A percentile compares a stretch with the other conserved stretches of the same genome.
Conservation (phyloP, 2,797 vertebrate genomes). For the Manis javanica region DNA sequence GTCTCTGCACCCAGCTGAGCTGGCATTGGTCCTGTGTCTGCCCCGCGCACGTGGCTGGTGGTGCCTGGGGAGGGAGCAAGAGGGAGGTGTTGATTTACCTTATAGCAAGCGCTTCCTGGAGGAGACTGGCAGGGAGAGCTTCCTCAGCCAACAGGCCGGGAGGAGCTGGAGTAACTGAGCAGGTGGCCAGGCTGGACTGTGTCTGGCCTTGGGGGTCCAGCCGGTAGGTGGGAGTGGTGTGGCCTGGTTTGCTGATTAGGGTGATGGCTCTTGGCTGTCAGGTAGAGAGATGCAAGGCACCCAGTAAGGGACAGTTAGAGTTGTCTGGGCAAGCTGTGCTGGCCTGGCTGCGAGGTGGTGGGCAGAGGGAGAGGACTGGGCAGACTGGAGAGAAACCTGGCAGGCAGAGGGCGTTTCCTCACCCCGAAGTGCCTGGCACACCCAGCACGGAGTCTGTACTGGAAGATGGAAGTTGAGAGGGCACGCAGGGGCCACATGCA, state of each 20-base stretch:
- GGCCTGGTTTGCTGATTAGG: background rate
- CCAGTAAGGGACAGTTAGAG: background rate
- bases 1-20: background rate
- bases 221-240: rapidly evolving
- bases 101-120: background rate
- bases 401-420: background rate
- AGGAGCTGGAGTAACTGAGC: background rate
- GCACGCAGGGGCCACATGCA: background rate
- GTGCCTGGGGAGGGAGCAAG: background rate
- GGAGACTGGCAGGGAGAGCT: background rate
- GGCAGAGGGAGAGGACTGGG: background rate
- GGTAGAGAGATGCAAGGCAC: background rate
- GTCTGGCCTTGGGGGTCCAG: background rate
- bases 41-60: background rate
- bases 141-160: background rate
- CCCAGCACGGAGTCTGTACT: background rate
- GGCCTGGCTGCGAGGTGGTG: background rate
- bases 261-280: background rate
- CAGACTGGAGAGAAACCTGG: background rate
- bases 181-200: background rate
- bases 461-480: background rate
- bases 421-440: background rate
- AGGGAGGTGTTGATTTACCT: background rate
- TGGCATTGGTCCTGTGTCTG: conserved; percentile 35
- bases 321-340: background rate